Percentiles rank a stretch among this genome's conserved stretches.
Conservation (phyloP, 2,113 vertebrate species). For the Paratilapia polleni region DNA sequence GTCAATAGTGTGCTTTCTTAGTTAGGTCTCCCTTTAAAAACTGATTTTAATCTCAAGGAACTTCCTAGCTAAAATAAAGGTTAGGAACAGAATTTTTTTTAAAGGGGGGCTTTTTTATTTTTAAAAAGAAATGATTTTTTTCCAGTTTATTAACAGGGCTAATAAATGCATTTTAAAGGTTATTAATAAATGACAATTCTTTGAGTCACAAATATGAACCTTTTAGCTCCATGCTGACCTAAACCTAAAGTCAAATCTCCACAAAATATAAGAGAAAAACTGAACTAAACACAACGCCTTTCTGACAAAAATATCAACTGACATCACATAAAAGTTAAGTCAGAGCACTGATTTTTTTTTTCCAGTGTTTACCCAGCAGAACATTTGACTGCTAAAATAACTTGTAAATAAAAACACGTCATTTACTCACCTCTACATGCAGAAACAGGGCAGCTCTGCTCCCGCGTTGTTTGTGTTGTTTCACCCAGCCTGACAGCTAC, state of each 20-base stretch:
- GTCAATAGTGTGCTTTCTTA: neutral
- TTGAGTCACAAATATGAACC: neutral
- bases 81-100: neutral
- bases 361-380: neutral
- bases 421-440: slow-evolving; percentile 15
- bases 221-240: neutral
- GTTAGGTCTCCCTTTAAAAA: neutral
- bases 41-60: neutral
- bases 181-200: neutral
- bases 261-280: neutral
- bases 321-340: neutral
- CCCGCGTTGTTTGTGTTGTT: neutral
- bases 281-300: neutral
- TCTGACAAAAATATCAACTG: neutral
- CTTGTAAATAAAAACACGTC: neutral
- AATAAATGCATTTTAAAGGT: neutral
- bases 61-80: neutral
- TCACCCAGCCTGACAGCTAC: slow-evolving; percentile 8
- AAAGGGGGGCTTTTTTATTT: neutral
- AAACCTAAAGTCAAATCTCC: neutral
- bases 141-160: neutral
- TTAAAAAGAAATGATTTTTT: neutral
- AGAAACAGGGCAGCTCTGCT: neutral
- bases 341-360: neutral
- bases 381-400: too few relatives aligned